These are phyloP conservation scores for Pelagia noctiluca DNA, from an alignment of 30 jellyfish, hydroid and myxozoan genomes.

Conservation along the genomic window DNA sequence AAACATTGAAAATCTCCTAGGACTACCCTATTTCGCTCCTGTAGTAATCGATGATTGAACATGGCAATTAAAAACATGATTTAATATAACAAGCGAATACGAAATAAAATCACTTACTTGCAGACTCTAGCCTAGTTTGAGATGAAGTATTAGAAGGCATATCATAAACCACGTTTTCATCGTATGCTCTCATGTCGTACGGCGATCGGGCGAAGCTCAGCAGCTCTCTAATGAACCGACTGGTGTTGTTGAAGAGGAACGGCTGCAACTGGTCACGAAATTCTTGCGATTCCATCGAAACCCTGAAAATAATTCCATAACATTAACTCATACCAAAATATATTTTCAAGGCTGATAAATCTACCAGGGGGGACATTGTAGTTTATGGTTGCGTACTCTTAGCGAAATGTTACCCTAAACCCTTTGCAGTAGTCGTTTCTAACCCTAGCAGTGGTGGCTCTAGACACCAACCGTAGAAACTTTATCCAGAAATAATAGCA, in stretches of 20 bases:
- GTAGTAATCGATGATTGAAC: neutral
- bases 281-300: conserved; percentile 84
- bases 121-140: neutral
- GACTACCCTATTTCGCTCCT: too few relatives aligned
- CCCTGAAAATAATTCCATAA: conserved; percentile 26
- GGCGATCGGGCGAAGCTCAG: conserved; percentile 92
- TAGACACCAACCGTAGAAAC: too few relatives aligned
- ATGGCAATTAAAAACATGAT: neutral
- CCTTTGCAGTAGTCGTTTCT: too few relatives aligned
- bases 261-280: conserved; percentile 79
- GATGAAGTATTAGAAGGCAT: conserved; percentile 48
- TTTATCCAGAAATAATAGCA: too few relatives aligned
- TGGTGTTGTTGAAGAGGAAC: conserved; percentile 71
- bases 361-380: too few relatives aligned
- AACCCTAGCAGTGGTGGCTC: too few relatives aligned
- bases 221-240: conserved; percentile 82
- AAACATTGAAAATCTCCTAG: neutral
- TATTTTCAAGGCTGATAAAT: neutral
- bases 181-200: conserved; percentile 88
- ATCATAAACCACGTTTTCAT: conserved; percentile 88
- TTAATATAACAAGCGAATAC: neutral
- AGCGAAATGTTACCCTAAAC: too few relatives aligned
- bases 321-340: neutral
- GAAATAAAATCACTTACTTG: too few relatives aligned
- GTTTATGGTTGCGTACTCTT: too few relatives aligned